These are phyloP conservation scores for Tetrao urogallus DNA, from an alignment of 2,113 vertebrate genomes.

Conservation along the genomic window DNA sequence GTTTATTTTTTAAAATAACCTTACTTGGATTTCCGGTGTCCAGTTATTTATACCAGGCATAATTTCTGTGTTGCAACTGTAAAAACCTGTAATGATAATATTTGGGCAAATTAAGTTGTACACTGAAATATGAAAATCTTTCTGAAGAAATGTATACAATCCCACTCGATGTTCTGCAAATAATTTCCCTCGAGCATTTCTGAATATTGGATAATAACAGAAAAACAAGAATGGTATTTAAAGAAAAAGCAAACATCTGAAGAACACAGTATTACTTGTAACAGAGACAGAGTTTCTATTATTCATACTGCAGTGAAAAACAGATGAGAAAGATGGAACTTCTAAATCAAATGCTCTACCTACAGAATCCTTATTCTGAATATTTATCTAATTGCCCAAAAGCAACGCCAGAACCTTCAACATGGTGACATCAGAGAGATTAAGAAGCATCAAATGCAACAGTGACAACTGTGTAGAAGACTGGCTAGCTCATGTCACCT, in stretches of 20 bases:
- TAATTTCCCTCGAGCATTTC: not conserved
- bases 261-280: not conserved
- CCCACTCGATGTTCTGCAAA: not conserved
- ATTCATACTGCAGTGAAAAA: not conserved
- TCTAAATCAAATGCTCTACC: not conserved
- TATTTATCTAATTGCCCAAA: not conserved
- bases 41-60: constrained; percentile 99
- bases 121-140: not conserved
- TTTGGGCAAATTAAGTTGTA: not conserved
- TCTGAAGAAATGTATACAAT: not conserved
- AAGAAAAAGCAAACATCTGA: not conserved
- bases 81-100: constrained; percentile 85
- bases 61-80: constrained; percentile 96
- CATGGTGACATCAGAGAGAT: not conserved
- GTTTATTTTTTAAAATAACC: not conserved
- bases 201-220: not conserved
- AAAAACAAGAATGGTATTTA: not conserved
- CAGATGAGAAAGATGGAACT: not conserved
- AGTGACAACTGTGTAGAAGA: not conserved
- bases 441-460: not conserved
- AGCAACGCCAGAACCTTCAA: not conserved
- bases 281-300: not conserved
- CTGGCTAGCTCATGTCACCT: not conserved
- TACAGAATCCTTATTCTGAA: not conserved
- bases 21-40: constrained; percentile 95